phyloP scores from a whole-genome alignment of 1,140 invertebrate species.

The Ceratina australensis region DNA sequence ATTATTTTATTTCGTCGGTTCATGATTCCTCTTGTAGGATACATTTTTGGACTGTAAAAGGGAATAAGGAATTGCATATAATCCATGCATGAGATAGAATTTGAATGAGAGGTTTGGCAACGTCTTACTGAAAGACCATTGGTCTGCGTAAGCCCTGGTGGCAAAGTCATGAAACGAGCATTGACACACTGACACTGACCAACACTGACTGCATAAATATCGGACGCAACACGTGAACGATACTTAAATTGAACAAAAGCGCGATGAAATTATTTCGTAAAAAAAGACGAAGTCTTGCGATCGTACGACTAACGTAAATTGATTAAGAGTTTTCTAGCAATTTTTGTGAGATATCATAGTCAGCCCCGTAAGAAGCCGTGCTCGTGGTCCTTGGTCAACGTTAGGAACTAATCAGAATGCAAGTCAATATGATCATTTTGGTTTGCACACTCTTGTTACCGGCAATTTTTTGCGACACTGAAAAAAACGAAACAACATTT shows the following conservation, averaged over 20 bases:
- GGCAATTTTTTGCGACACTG: constrained; percentile 26
- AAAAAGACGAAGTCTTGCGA: neutral
- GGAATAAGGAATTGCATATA: neutral
- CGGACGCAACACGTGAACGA: constrained; percentile 58
- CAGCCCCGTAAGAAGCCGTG: constrained; percentile 10
- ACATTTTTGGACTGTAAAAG: neutral
- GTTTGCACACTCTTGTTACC: constrained; percentile 36
- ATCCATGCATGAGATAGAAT: constrained; percentile 1
- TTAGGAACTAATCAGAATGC: constrained; percentile 49
- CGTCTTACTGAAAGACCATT: constrained; percentile 27
- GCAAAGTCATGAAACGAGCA: constrained; percentile 35
- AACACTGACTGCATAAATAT: constrained; percentile 55
- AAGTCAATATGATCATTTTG: constrained; percentile 43
- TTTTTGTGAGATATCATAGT: neutral
- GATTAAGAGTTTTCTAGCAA: neutral
- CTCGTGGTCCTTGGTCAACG: neutral
- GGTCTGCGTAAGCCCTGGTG: constrained; percentile 34
- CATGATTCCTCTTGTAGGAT: neutral
- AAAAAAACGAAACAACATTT: constrained; percentile 77
- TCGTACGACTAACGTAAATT: neutral
- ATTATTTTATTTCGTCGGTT: neutral
- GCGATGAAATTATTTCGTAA: constrained; percentile 5
- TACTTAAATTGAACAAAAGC: constrained; percentile 32
- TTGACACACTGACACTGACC: constrained; percentile 29
- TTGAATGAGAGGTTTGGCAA: constrained; percentile 47